These are phyloP conservation scores for Drosophila nr. medialis DNA, from an alignment of 2,888 invertebrate species.

Conservation along the genomic window DNA sequence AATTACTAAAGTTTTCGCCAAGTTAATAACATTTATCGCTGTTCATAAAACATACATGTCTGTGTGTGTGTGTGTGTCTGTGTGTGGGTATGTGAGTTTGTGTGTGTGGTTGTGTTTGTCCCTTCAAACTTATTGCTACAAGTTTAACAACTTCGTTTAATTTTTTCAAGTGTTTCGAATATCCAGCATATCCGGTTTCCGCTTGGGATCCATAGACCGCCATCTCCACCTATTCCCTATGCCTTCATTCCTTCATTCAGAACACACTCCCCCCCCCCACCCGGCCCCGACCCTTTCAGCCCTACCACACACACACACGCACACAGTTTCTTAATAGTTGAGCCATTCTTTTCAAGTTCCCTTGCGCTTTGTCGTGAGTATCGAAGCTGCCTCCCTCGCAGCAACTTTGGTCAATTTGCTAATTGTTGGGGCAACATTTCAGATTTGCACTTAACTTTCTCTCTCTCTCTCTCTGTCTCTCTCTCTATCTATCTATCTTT, in stretches of 20 bases:
- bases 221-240: not conserved
- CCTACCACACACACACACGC: not conserved
- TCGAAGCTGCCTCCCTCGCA: constrained; percentile 11
- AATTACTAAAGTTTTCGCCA: constrained; percentile 72
- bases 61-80: constrained; percentile 10
- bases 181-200: constrained; percentile 53
- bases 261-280: no score
- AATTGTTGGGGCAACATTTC: constrained; percentile 31
- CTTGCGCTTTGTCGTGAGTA: constrained; percentile 41
- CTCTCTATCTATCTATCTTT: not conserved
- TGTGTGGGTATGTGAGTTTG: constrained; percentile 19
- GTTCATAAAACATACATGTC: constrained; percentile 60
- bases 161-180: constrained; percentile 33
- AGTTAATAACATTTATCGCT: constrained; percentile 75
- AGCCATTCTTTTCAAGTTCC: constrained; percentile 56
- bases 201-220: constrained; percentile 42
- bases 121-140: constrained; percentile 70
- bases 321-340: constrained; percentile 54
- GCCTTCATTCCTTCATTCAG: not conserved
- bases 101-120: constrained; percentile 27
- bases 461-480: not conserved
- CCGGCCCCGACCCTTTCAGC: not conserved
- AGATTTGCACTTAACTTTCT: constrained; percentile 1
- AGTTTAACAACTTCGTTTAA: constrained; percentile 63
- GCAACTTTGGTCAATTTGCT: constrained; percentile 18